A percentile compares a stretch with the other conserved stretches of the same genome.
Evolutionary conservation across 2,888 invertebrate species (phyloP).

Genomic region (Anthophora plumipes): DNA sequence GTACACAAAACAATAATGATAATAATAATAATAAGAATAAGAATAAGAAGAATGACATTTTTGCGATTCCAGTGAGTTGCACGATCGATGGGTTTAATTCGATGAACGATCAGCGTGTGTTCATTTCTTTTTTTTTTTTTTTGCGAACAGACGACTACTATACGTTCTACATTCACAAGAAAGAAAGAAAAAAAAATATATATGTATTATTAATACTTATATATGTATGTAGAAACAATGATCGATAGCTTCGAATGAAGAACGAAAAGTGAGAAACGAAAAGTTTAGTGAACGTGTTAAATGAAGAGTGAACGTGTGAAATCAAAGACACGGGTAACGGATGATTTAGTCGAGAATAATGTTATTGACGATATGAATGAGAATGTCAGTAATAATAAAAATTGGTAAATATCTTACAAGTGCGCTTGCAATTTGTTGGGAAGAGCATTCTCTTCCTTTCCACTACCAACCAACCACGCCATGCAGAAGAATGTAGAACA

Average conservation of each 20-base stretch:
- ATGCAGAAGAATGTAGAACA: slow-evolving; percentile 87
- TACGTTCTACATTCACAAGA: slow-evolving; percentile 64
- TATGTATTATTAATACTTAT: no score
- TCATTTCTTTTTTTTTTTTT: not conserved
- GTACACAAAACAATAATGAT: not conserved
- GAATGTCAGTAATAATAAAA: slow-evolving; percentile 79
- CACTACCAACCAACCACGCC: slow-evolving; percentile 87
- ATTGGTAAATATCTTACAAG: slow-evolving; percentile 87
- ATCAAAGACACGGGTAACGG: slow-evolving; percentile 14
- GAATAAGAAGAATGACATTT: slow-evolving; percentile 22
- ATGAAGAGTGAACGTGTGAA: slow-evolving; percentile 9
- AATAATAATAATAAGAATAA: not conserved
- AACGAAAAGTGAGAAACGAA: not conserved
- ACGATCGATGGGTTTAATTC: slow-evolving; percentile 31
- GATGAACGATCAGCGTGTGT: slow-evolving; percentile 26
- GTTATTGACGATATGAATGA: slow-evolving; percentile 57
- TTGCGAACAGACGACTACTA: slow-evolving; percentile 26
- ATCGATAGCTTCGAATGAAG: slow-evolving; percentile 48
- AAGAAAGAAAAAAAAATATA: slow-evolving; percentile 23
- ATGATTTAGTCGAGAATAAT: slow-evolving; percentile 48
- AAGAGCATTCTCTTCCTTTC: slow-evolving; percentile 89
- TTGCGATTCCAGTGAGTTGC: slow-evolving; percentile 56
- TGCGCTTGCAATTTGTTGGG: slow-evolving; percentile 89
- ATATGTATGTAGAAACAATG: slow-evolving; percentile 20
- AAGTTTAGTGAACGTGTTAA: slow-evolving; percentile 3